A percentile compares a stretch with the other conserved stretches of the same genome.
Evolutionary conservation across 2,113 vertebrate genomes (phyloP).

Genomic region (Ciconia stormi): DNA sequence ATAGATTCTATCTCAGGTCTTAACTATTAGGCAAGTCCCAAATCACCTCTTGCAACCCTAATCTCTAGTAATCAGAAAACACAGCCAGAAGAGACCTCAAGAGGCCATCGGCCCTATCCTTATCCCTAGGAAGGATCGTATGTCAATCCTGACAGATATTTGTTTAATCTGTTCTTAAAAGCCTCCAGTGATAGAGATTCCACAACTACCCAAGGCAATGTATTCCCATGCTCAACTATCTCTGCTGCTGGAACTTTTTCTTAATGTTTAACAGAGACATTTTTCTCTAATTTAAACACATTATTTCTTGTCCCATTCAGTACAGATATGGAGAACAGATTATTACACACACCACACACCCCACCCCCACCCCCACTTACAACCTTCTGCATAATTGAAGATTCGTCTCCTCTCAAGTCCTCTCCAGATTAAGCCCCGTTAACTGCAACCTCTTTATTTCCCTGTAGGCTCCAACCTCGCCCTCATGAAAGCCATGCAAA

Average conservation of each 20-base stretch:
- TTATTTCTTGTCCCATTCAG: not conserved
- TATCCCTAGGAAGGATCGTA: not conserved
- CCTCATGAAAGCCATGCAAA: not conserved
- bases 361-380: too few species aligned
- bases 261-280: not conserved
- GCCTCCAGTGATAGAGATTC: conserved; percentile 30
- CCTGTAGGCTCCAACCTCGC: not conserved
- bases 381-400: not conserved
- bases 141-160: conserved; percentile 14
- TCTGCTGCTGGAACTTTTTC: not conserved
- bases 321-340: not conserved
- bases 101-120: not conserved
- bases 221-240: not conserved
- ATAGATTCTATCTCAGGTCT: not conserved
- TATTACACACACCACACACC: too few species aligned
- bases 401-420: not conserved
- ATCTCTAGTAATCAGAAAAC: not conserved
- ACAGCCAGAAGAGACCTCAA: not conserved
- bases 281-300: not conserved
- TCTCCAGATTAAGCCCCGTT: not conserved
- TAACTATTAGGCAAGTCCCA: not conserved
- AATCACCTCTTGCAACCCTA: not conserved
- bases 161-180: conserved; percentile 18
- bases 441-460: not conserved
- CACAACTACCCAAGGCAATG: not conserved